These are phyloP conservation scores for Aix galericulata DNA, from an alignment of 2,113 vertebrate species.

Conservation along the genomic window DNA sequence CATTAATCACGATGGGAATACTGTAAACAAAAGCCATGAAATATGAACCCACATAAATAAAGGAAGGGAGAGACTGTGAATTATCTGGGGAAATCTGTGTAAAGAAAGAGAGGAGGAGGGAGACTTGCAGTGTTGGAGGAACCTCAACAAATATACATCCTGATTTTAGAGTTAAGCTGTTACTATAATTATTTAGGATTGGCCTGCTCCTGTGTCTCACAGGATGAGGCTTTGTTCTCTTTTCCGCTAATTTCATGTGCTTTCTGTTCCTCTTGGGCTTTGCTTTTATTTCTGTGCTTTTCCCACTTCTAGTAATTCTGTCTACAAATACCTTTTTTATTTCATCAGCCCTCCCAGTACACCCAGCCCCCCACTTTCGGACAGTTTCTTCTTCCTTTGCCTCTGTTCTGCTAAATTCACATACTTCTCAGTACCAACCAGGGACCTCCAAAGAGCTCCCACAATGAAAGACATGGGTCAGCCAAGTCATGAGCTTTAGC, in stretches of 20 bases:
- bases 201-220: background rate
- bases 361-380: background rate
- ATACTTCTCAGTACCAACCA: background rate
- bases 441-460: background rate
- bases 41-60: slow-evolving; percentile 55
- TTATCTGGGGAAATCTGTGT: slow-evolving; percentile 53
- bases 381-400: background rate
- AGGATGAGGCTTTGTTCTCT: slow-evolving; percentile 50
- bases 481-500: background rate
- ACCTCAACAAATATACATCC: background rate
- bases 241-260: slow-evolving; percentile 2
- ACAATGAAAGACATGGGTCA: background rate
- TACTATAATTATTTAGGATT: slow-evolving; percentile 45
- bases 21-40: slow-evolving; percentile 41
- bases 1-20: slow-evolving; percentile 54
- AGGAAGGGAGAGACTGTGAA: slow-evolving; percentile 20
- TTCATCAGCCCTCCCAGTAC: slow-evolving; percentile 2
- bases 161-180: slow-evolving; percentile 48
- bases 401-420: slow-evolving; percentile 1
- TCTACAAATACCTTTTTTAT: slow-evolving; percentile 5
- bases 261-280: slow-evolving; percentile 55
- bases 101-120: slow-evolving; percentile 28
- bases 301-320: background rate
- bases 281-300: slow-evolving; percentile 42
- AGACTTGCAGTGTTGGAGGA: background rate